Percentiles rank a stretch among this genome's conserved stretches.
Conservation (phyloP, 2,113 vertebrate genomes). For the Neopipo cinnamomea region DNA sequence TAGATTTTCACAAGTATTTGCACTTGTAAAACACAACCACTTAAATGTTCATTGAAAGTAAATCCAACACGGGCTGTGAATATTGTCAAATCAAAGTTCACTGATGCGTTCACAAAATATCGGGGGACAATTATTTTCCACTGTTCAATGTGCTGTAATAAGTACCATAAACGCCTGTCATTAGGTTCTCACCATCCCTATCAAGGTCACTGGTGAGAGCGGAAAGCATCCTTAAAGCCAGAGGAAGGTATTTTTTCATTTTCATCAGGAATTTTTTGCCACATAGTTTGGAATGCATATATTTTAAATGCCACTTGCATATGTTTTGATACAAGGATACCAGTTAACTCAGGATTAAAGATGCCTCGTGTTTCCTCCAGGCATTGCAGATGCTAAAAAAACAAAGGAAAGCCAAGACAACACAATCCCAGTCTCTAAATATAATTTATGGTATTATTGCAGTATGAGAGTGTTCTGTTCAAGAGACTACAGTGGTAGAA, state of each 20-base stretch:
- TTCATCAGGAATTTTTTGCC: background rate
- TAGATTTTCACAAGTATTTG: slow-evolving; percentile 49
- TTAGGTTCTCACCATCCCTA: background rate
- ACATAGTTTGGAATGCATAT: background rate
- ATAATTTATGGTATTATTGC: background rate
- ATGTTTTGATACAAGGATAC: background rate
- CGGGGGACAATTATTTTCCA: background rate
- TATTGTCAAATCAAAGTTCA: background rate
- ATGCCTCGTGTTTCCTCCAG: background rate
- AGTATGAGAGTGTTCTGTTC: background rate
- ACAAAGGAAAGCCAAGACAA: background rate
- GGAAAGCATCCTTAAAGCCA: background rate
- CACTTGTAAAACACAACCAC: slow-evolving; percentile 23
- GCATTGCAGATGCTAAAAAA: background rate
- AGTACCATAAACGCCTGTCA: background rate
- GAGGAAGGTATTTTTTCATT: background rate
- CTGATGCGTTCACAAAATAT: background rate
- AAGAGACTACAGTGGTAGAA: background rate
- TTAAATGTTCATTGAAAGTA: background rate
- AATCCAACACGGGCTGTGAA: background rate
- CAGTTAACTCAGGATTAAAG: background rate
- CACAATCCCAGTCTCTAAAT: background rate
- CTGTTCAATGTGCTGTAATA: background rate
- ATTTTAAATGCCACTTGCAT: background rate
- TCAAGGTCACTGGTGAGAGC: background rate